Evolutionary conservation across 2,113 vertebrate species (phyloP).

Genomic region (Melanerpes aurifrons): DNA sequence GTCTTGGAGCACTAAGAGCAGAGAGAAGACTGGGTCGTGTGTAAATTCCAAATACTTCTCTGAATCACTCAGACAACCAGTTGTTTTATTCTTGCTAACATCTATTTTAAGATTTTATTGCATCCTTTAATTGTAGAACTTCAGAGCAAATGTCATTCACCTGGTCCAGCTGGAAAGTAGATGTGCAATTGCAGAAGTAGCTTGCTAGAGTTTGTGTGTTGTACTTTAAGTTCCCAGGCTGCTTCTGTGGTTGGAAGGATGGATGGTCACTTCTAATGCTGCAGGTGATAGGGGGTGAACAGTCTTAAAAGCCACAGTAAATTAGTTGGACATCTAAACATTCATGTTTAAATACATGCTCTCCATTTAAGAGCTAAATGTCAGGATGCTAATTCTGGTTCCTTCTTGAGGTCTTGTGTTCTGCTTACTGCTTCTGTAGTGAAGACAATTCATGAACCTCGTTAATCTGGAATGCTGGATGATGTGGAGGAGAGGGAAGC

Average conservation of each 20-base stretch:
- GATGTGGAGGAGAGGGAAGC: not conserved
- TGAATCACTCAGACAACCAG: not conserved
- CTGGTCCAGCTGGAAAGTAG: not conserved
- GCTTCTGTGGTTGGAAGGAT: not conserved
- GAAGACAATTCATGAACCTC: fast-evolving
- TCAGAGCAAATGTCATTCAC: not conserved
- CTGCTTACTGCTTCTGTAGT: not conserved
- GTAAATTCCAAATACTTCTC: not conserved
- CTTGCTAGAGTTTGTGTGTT: not conserved
- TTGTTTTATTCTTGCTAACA: not conserved
- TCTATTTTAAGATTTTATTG: not conserved
- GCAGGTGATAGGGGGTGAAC: not conserved
- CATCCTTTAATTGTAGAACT: not conserved
- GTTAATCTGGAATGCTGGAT: not conserved
- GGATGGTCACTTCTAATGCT: not conserved
- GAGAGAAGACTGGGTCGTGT: not conserved
- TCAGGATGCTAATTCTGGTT: conserved; percentile 10
- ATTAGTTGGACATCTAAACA: not conserved
- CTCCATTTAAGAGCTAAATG: not conserved
- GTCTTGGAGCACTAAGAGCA: not conserved
- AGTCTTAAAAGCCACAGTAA: not conserved
- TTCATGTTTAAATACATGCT: fast-evolving
- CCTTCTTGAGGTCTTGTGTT: not conserved
- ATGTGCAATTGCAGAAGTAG: not conserved
- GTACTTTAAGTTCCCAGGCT: not conserved